Base-by-base conservation (phyloP, 2,888 invertebrate genomes). In the Artemia sinica region DNA sequence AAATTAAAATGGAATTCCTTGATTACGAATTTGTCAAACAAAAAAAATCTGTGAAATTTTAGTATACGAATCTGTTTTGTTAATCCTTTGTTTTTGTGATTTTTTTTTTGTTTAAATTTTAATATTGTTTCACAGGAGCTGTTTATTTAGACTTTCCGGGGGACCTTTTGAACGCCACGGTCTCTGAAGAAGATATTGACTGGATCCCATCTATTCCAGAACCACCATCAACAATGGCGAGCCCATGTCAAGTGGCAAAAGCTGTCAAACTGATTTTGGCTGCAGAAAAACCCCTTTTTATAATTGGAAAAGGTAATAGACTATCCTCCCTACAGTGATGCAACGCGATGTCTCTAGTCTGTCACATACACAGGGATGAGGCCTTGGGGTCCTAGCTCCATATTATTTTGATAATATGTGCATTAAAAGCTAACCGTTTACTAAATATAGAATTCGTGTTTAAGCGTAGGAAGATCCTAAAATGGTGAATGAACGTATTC, bases 91-190 rank as follows among this genome's bases (percentile, higher is more conserved):
- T 58, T 58, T 14, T n/a, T 7, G 10, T 8, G 28, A 68, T 14
- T 18, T 58, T 51, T 41, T 13, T 4, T 68, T 14, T 5, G 12
- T 58, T 13, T 7, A 13, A 8, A 28, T 12, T 13, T 51, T 69
- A 67, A 65, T 66, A 52, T 69, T 68, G 58, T 70, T 71, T 72
- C 73, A 28, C 68, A 81, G 81, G 81, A 50, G 89, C 86, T 3
- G 82, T 85, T 10, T 96, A 96, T 78, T 81, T 97, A 71, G 96
- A 97, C 77, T 85, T 96, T 76, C 91, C 95, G 0, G 94, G 89
- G 41, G 93, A 93, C 72, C 76, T 91, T 63, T 79, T 91, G 58
- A 82, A 81, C 75, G 84, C 81, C 28, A 78, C 76, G 52, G 77
- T 81, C 18, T 76, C 76, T 71, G 73, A 72, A 49, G 73, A 74